Conservation (phyloP, 2,113 vertebrate species). For the Mohoua ochrocephala region DNA sequence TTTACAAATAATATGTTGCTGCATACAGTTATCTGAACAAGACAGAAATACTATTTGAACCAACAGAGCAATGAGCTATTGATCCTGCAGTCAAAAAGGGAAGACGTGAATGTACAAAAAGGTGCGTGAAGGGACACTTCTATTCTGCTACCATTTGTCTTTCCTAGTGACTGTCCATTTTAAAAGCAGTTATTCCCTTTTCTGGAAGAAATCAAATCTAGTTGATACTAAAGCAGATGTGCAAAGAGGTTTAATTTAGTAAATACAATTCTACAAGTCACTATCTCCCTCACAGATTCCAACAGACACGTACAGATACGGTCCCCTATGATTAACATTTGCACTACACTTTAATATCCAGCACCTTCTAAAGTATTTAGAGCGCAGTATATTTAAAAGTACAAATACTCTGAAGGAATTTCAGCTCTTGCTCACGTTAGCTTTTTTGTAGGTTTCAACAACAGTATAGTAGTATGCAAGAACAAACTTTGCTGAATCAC, state of each 20-base stretch:
- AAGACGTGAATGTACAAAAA: not conserved
- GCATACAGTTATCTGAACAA: constrained; percentile 38
- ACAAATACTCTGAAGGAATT: not conserved
- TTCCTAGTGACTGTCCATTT: constrained; percentile 7
- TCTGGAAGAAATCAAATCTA: constrained; percentile 1
- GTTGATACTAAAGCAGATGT: not conserved
- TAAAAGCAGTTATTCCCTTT: constrained; percentile 30
- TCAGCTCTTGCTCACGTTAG: not conserved
- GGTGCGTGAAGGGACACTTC: constrained; percentile 2
- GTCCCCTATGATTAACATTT: not conserved
- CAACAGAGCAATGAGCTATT: constrained; percentile 26
- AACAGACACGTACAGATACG: not conserved
- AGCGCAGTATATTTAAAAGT: not conserved
- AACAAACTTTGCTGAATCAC: not conserved
- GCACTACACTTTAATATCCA: not conserved
- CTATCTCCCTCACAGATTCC: not conserved
- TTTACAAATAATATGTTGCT: not conserved
- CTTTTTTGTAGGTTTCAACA: not conserved
- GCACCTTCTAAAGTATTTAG: not conserved
- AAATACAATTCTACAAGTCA: not conserved
- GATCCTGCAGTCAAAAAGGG: constrained; percentile 13
- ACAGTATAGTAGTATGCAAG: not conserved
- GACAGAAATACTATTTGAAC: constrained; percentile 24
- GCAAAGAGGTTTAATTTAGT: not conserved
- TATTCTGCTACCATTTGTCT: constrained; percentile 36